Evolutionary conservation across 2,888 invertebrate species (phyloP), one percentile per base, ranked within the genome.

Genomic region (Pseudoips prasinana): DNA sequence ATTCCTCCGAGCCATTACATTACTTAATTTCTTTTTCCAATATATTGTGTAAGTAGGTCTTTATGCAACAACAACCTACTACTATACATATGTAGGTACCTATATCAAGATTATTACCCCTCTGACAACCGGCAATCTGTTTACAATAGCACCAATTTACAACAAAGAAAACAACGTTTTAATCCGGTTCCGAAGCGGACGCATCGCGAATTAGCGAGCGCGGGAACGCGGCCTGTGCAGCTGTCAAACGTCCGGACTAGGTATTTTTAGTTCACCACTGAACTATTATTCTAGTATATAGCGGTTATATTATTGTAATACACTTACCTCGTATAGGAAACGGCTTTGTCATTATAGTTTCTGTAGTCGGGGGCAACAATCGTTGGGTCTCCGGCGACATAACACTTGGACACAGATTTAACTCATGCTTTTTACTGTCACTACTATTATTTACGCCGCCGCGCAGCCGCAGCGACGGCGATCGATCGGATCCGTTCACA

Each of bases 331-430:
- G 91, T 55, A 96, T 94, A 17, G 96, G 96, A 82, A 96, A 96
- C 40, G 96, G 96, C 88, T 96, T 96, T 24, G 96, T 96, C 91
- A 95, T 94, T 30, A 96, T 94, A 25, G 96, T 96, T 72, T 95
- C 95, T 39, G 94, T 92, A 6, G 94, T 94, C 29, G 95, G 95
- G 39, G 95, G 94, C 67, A 93, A 74, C 46, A 94, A 89, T 64
- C 92, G 85, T 69, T 91, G 91, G 5, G 91, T 92, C 71, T 92
- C 91, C 38, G 91, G 89, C 8, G 94, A 93, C 94, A 94, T 94
- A 4, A 89, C 91, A 83, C 92, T 93, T n/a, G 93, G 92, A 65
- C 93, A 92, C 64, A 89, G 74, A 61, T 90, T 82, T 58, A 91
- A 87, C 61, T 91, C 91, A 64, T 90, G 86, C 63, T 85, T 82